Base-by-base conservation (phyloP, 2,113 vertebrate species). In the Rhynchomys soricoides region DNA sequence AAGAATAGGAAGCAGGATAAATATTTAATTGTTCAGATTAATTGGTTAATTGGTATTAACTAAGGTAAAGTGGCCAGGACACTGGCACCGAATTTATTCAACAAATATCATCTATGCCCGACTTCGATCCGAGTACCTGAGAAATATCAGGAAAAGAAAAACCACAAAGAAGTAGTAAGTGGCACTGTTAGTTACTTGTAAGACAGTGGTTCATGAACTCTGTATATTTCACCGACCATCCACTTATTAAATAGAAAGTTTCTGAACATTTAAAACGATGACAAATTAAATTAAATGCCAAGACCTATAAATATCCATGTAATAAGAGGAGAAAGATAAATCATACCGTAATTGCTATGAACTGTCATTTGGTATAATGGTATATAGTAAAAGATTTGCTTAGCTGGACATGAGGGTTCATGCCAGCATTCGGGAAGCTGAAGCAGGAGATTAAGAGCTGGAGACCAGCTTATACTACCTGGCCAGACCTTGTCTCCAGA, bases 251-350 rank as follows among this genome's bases (percentile, higher is more conserved):
- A 50, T 91, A 89, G 37, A 86, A 94, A 93, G 34, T 59, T 93
- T 85, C 83, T 16, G 96, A 96, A 93, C 88, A 83, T 86, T 82
- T 90, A 66, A 96, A 97, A 90, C 21, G 75, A 37, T 73, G 79
- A 82, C 87, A 93, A 96, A 94, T 96, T 90, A 85, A 96, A 93
- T 96, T 97, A 94, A 95, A 71, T 85, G 37, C 70, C 64, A 86
- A 57, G 40, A 88, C 5, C 50, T 90, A 82, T 97, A 90, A 96
- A 71, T 88, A 95, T 75, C 64, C 31, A 34, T 87, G 50, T 52
- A 92, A 85, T 11, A 94, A 90, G 78, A 93, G 5, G 2, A n/a
- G 40, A 13, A 19, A 89, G 73, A 59, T 95, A 95, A 96, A 92
- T 90, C 90, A 88, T 21, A 86, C 37, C 45, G n/a, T 90, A 92